phyloP scores from a whole-genome alignment of 1,140 invertebrate species.

The Drosophila dunni region DNA sequence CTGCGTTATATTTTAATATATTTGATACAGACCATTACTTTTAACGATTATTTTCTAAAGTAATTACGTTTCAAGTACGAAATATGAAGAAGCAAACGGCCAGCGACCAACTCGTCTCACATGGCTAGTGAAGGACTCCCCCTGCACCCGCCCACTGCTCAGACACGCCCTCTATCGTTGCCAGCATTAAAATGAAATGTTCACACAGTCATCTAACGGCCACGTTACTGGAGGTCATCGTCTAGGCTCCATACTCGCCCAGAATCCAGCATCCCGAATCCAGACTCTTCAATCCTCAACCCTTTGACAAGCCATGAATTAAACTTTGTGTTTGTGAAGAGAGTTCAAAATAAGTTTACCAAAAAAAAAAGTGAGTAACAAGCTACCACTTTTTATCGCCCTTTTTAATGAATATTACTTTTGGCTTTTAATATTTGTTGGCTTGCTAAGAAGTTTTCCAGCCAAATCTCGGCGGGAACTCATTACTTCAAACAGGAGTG shows the following conservation, averaged over 20 bases:
- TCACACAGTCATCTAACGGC: constrained; percentile 60
- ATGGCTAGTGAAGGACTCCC: constrained; percentile 37
- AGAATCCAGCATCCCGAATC: neutral
- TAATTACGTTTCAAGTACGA: constrained; percentile 84
- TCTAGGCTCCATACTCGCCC: constrained; percentile 46
- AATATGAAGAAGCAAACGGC: constrained; percentile 77
- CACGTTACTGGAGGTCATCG: constrained; percentile 48
- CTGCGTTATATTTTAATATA: constrained; percentile 84
- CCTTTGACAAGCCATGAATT: constrained; percentile 66
- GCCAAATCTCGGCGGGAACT: constrained; percentile 28
- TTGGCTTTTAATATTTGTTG: constrained; percentile 73
- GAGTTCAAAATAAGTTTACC: constrained; percentile 6
- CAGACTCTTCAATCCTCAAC: constrained; percentile 15
- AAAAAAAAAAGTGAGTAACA: constrained; percentile 36
- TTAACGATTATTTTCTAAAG: constrained; percentile 84
- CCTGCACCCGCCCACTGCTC: neutral
- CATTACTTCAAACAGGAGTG: constrained; percentile 22
- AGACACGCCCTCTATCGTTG: neutral
- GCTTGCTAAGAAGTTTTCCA: constrained; percentile 22
- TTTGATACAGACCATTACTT: constrained; percentile 84
- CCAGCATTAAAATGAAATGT: constrained; percentile 77
- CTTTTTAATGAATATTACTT: constrained; percentile 80
- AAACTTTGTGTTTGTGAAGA: constrained; percentile 42
- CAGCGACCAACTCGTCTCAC: constrained; percentile 51
- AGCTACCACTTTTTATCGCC: constrained; percentile 63